These are phyloP conservation scores for Trichomycterus rosablanca DNA, from an alignment of 2,113 vertebrate genomes.

Conservation along the genomic window DNA sequence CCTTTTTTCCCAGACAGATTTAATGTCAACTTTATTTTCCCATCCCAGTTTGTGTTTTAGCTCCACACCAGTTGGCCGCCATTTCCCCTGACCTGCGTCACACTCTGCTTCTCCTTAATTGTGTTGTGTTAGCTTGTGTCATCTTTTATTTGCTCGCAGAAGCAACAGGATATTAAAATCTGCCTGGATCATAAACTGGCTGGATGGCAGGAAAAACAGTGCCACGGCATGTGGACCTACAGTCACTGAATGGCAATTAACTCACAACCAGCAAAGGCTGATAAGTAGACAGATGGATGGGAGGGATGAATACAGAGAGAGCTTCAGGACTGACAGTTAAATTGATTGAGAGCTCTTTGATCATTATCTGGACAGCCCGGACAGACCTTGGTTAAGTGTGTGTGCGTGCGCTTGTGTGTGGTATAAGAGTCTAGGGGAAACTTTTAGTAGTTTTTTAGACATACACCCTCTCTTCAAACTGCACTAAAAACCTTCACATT, in stretches of 20 bases:
- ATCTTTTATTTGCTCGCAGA: conserved; percentile 29
- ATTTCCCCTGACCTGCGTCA: background rate
- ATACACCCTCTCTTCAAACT: background rate
- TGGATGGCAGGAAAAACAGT: conserved; percentile 33
- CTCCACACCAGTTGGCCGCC: background rate
- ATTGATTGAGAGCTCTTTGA: conserved; percentile 39
- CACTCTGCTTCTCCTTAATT: conserved; percentile 24
- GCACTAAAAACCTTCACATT: background rate
- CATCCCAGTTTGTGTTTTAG: background rate
- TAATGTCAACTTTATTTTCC: background rate
- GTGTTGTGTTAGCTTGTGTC: conserved; percentile 5
- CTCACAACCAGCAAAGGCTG: conserved; percentile 44
- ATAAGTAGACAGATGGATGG: conserved; percentile 57
- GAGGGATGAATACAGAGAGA: conserved; percentile 9
- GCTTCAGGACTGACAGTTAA: conserved; percentile 31
- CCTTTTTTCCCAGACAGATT: background rate
- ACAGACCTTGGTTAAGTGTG: too few relatives aligned
- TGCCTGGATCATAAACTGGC: conserved; percentile 33
- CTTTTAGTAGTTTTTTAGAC: too few relatives aligned
- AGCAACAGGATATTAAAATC: conserved; percentile 46
- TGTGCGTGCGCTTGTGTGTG: too few relatives aligned
- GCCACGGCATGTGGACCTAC: conserved; percentile 21
- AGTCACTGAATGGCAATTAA: conserved; percentile 57
- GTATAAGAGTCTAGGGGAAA: too few relatives aligned
- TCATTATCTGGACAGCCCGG: too few relatives aligned